Conservation (phyloP, 2,888 invertebrate species). For the Polylopha cassiicola region DNA sequence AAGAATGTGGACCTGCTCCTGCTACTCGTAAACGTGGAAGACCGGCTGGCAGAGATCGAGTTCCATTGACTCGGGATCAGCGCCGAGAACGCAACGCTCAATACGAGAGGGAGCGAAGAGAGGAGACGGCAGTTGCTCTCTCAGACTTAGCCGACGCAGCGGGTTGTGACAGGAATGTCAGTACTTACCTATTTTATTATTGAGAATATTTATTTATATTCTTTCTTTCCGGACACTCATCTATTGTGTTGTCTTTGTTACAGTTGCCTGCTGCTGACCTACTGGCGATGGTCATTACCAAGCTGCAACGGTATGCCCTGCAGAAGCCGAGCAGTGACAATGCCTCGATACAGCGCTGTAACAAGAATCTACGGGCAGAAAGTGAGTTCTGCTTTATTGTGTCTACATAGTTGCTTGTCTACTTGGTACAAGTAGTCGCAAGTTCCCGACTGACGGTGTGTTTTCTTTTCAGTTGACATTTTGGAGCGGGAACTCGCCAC, state of each 20-base stretch:
- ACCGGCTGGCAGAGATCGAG: conserved; percentile 7
- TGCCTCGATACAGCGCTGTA: background rate
- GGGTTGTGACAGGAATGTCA: conserved; percentile 10
- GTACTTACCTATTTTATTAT: background rate
- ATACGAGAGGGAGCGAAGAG: conserved; percentile 22
- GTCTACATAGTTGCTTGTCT: no score
- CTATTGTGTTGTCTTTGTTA: no score
- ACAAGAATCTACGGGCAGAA: background rate
- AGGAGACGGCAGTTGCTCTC: conserved; percentile 11
- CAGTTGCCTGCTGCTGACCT: background rate
- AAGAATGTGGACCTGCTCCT: no score
- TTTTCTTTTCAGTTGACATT: no score
- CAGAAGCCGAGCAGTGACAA: background rate
- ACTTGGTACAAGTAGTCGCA: no score
- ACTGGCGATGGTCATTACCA: background rate
- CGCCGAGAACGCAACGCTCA: conserved; percentile 22
- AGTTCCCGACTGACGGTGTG: no score
- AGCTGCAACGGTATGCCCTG: background rate
- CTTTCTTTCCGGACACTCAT: no score
- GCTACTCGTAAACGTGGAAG: background rate
- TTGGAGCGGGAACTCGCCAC: no score
- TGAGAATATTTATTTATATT: no score
- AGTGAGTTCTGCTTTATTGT: no score
- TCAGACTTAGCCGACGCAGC: conserved; percentile 9
- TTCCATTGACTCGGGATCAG: conserved; percentile 15